Evolutionary conservation across 2,888 invertebrate genomes (phyloP), one percentile per base, ranked within the genome.

Genomic region (Galerucella pusilla): DNA sequence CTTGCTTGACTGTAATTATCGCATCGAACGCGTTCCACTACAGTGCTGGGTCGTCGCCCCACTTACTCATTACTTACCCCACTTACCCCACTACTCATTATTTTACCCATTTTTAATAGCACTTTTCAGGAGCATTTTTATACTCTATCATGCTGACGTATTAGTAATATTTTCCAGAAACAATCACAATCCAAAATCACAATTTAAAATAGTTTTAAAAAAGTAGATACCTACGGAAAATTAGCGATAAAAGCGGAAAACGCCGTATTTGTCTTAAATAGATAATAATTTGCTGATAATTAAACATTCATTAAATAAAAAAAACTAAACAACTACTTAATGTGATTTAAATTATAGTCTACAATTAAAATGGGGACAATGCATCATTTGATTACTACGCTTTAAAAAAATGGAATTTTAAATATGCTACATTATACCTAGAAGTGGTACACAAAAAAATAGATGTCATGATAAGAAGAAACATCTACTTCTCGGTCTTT

Each of bases 171-270:
- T 57, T 57, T 20, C 57, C 57, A 57, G 20, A 57, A 57, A n/a
- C n/a, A 20, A 52, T 52, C 14, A 14, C 20, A 16, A 57, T 10
- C 9, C 57, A 57, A 52, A 52, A 52, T 57, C 16, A 57, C 57
- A 57, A 57, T 57, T 57, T 57, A 57, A 57, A 57, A 57, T 57
- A 57, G 57, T 57, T 57, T 57, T 57, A 57, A 10, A 57, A 57
- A 57, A 54, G n/a, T n/a, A 64, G 45, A 64, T 64, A n/a, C 28
- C 28, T 28, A 45, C 45, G 42, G 45, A 67, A 67, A 67, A 67
- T 67, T 68, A 68, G 68, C 68, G 68, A 68, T 68, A 68, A 68
- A 68, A 28, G 68, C 59, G 68, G 54, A 57, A 54, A 28, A 57
- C n/a, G n/a, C n/a, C n/a, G 10, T 57, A 57, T 14, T 57, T 68